Conservation (phyloP, 1,140 invertebrate species). For the Pectinophora gossypiella region DNA sequence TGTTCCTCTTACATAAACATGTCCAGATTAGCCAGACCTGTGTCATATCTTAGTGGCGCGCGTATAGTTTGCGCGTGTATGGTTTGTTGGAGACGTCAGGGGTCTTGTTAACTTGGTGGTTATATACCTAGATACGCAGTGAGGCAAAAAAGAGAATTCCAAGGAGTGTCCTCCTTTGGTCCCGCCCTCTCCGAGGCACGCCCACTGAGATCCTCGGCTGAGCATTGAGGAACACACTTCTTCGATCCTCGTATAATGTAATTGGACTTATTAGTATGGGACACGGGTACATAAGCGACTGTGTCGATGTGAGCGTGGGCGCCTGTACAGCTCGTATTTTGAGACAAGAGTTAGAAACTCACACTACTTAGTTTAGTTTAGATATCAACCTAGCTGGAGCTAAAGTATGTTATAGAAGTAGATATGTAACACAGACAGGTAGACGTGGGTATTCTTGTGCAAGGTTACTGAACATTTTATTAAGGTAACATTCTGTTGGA, state of each 20-base stretch:
- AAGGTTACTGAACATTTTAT: too few relatives aligned
- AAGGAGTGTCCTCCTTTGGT: slow-evolving; percentile 64
- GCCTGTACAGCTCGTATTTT: not conserved
- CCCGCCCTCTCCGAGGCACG: slow-evolving; percentile 54
- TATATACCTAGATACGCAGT: slow-evolving; percentile 61
- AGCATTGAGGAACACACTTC: slow-evolving; percentile 54
- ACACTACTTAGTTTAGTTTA: too few relatives aligned
- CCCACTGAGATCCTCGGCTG: slow-evolving; percentile 51
- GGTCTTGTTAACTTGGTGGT: slow-evolving; percentile 49
- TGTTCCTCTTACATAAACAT: slow-evolving; percentile 68
- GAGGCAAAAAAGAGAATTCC: slow-evolving; percentile 69
- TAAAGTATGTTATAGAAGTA: too few relatives aligned
- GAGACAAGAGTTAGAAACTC: too few relatives aligned
- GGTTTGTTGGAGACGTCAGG: slow-evolving; percentile 25
- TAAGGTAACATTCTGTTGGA: too few relatives aligned
- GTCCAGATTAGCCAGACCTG: slow-evolving; percentile 41
- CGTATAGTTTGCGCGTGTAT: too few relatives aligned
- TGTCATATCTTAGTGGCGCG: not conserved
- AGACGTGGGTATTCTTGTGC: too few relatives aligned
- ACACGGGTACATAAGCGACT: slow-evolving; percentile 4
- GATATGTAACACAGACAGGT: too few relatives aligned
- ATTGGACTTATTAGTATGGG: slow-evolving; percentile 19
- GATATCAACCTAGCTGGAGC: too few relatives aligned
- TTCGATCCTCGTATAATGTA: slow-evolving; percentile 38
- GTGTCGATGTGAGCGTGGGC: not conserved